Evolutionary conservation across 2,888 invertebrate genomes (phyloP).

Genomic region (Polydrusus tereticollis): DNA sequence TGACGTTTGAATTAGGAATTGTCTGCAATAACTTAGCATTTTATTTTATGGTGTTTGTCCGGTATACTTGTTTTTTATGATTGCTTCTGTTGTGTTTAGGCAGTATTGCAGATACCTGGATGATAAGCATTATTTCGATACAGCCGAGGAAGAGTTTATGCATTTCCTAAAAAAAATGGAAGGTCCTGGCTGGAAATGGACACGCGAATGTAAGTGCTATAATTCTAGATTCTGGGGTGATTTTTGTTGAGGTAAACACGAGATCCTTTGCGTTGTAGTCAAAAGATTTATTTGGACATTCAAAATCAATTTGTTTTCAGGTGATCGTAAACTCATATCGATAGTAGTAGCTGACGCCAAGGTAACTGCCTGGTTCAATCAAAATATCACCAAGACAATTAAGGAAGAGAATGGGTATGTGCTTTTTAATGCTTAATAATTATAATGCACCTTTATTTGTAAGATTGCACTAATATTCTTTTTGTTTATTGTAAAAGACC

Average conservation of each 20-base stretch:
- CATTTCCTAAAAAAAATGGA: conserved; percentile 86
- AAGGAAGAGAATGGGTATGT: conserved; percentile 73
- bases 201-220: conserved; percentile 50
- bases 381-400: conserved; percentile 77
- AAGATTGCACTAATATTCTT: conserved; percentile 50
- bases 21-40: no score
- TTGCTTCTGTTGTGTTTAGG: conserved; percentile 66
- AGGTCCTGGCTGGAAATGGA: conserved; percentile 88
- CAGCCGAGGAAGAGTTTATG: conserved; percentile 81
- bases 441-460: conserved; percentile 32
- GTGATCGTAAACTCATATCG: conserved; percentile 87
- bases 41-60: no score
- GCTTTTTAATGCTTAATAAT: background rate
- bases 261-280: background rate
- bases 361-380: conserved; percentile 88
- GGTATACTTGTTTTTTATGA: no score
- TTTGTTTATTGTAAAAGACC: conserved; percentile 72
- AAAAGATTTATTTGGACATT: background rate
- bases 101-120: conserved; percentile 73
- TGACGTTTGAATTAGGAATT: no score
- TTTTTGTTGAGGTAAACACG: no score
- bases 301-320: conserved; percentile 65
- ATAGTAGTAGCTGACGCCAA: conserved; percentile 90
- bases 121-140: conserved; percentile 69
- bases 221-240: no score